Base-by-base conservation (phyloP, 2,888 invertebrate genomes). In the Allolobophora icterica region DNA sequence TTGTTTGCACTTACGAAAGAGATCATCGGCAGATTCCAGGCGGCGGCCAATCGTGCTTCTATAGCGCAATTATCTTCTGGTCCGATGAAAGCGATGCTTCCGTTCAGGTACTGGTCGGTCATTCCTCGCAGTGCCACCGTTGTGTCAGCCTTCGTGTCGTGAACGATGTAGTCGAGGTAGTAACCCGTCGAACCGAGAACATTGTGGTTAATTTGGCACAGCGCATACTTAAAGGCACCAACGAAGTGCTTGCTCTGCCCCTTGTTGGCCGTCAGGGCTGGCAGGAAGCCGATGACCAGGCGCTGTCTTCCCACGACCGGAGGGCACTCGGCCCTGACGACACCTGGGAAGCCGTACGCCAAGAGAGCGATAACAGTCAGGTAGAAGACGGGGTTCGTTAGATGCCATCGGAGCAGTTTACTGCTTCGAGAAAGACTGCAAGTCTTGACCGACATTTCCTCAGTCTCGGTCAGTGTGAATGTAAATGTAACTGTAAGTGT, bases 21-120 rank as follows among this genome's bases (percentile, higher is more conserved):
- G 95, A 99, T 98, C 98, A 99, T 98, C 92, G 99, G 98, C 94
- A 98, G 97, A 96, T 99, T 98, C 95, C 97, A 97, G 89, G 98
- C 97, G 95, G 98, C 98, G 40, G 99, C 97, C 91, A 99, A 97
- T 94, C 98, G 97, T 91, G 99, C 98, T 95, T 99, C 99, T n/a
- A 98, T 98, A 94, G 97, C 97, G 93, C 99, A 99, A 91, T 97
- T 97, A 92, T 98, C 98, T 96, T 99, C 99, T 5, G 99, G 98
- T 8, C 99, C 99, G 95, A 99, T 98, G 96, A 99, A 98, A 0
- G 90, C 52, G 24, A 91, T 24, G 19, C 35, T 38, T 19, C 89
- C 89, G 11, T 89, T 91, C 33, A 15, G 40, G 42, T 91, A 91
- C 89, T 89, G 40, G 0, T 89, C 89, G 11, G 91, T 91, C 91